These are phyloP conservation scores for Acyrthosiphon pisum DNA, from an alignment of 1,140 invertebrate genomes.

Conservation along the genomic window DNA sequence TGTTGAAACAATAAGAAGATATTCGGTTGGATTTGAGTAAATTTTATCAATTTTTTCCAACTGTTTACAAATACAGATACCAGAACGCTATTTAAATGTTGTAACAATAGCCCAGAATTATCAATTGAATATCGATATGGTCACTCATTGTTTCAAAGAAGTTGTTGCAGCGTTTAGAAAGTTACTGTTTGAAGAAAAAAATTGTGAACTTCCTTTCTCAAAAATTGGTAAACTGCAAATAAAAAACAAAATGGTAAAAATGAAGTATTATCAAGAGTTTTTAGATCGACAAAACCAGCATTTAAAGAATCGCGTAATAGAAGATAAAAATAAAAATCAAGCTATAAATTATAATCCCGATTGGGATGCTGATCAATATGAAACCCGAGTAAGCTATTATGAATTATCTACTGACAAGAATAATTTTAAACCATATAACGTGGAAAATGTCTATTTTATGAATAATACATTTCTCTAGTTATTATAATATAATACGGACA, in stretches of 20 bases:
- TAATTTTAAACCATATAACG: background rate
- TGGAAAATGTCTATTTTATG: background rate
- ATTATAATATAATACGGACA: background rate
- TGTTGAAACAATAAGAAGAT: no score
- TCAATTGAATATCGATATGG: background rate
- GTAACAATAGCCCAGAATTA: background rate
- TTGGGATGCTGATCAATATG: background rate
- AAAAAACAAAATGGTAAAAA: background rate
- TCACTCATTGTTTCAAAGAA: background rate
- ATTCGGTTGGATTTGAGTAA: background rate
- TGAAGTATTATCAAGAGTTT: conserved; percentile 21
- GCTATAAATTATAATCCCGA: background rate
- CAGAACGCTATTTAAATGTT: background rate
- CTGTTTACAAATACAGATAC: conserved; percentile 16
- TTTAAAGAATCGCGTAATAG: background rate
- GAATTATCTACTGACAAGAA: background rate
- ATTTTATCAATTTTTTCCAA: background rate
- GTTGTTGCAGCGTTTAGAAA: conserved; percentile 20
- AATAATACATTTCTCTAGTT: background rate
- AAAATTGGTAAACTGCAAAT: conserved; percentile 34
- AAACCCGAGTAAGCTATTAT: background rate
- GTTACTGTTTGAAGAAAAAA: conserved; percentile 4
- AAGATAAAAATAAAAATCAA: background rate
- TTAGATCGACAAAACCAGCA: background rate
- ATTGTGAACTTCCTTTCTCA: conserved; percentile 27